Percentiles rank a stretch among this genome's conserved stretches.
phyloP scores from a whole-genome alignment of 2,113 vertebrate genomes.

The Macquaria australasica region DNA sequence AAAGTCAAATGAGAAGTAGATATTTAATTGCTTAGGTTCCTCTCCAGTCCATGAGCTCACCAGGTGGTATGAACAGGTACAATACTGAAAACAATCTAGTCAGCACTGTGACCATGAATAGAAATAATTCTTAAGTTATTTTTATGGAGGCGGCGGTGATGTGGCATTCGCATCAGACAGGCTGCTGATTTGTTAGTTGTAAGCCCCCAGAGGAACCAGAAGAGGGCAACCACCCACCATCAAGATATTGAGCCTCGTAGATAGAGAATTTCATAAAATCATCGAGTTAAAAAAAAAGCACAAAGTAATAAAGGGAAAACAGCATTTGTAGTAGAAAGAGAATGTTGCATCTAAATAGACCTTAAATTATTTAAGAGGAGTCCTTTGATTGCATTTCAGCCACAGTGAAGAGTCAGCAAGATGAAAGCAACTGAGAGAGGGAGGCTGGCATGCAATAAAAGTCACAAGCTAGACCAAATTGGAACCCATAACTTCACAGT shows the following conservation, averaged over 20 bases:
- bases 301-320: not conserved
- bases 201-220: conserved; percentile 50
- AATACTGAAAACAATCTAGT: not conserved
- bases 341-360: conserved; percentile 1
- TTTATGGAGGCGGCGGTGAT: conserved; percentile 1
- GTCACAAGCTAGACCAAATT: not conserved
- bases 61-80: not conserved
- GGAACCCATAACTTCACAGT: conserved; percentile 12
- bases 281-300: not conserved
- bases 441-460: conserved; percentile 4
- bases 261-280: not conserved
- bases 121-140: not conserved
- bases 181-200: conserved; percentile 33
- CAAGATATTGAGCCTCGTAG: not conserved
- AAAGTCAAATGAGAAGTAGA: not conserved
- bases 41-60: not conserved
- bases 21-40: not conserved
- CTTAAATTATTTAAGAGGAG: conserved; percentile 22
- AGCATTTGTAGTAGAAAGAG: not conserved
- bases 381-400: conserved; percentile 10
- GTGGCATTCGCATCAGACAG: conserved; percentile 12
- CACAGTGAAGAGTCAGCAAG: not conserved
- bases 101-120: not conserved
- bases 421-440: not conserved
- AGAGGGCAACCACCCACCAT: conserved; percentile 65